These are phyloP conservation scores for Rhinichthys osculus DNA, from an alignment of 2,797 vertebrate species.

Conservation along the genomic window DNA sequence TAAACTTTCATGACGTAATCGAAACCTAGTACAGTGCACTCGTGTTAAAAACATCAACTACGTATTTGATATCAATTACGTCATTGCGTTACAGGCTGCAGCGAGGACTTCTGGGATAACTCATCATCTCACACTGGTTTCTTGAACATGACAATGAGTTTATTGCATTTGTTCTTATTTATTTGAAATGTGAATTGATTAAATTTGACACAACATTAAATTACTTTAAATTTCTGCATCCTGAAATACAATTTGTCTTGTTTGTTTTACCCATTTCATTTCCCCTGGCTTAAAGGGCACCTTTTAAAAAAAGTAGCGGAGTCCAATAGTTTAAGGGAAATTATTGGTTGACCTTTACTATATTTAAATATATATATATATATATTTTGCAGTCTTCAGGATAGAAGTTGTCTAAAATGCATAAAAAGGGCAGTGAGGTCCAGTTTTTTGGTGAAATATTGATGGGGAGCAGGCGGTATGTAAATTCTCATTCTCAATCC, in stretches of 20 bases:
- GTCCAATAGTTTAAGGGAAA: not conserved
- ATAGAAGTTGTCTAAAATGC: not conserved
- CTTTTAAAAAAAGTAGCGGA: not conserved
- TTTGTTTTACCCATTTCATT: not conserved
- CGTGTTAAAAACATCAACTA: too few relatives aligned
- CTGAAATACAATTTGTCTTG: not conserved
- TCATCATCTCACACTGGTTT: constrained; percentile 41
- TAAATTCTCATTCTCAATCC: constrained; percentile 22
- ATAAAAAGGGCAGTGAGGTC: not conserved
- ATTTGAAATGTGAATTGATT: not conserved
- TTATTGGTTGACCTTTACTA: not conserved
- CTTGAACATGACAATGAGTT: constrained; percentile 33
- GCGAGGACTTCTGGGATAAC: not conserved
- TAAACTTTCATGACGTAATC: too few relatives aligned
- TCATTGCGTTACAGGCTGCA: too few relatives aligned
- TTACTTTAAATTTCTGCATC: not conserved
- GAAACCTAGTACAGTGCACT: too few relatives aligned
- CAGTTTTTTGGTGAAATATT: constrained; percentile 13
- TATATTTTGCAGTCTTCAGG: not conserved
- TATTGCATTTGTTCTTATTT: not conserved
- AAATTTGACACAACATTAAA: not conserved
- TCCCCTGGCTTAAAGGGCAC: not conserved
- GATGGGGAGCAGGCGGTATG: constrained; percentile 7
- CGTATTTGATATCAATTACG: too few relatives aligned
- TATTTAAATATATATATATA: not conserved